Base-by-base conservation (phyloP, 2,888 invertebrate genomes). In the Bombylius major region DNA sequence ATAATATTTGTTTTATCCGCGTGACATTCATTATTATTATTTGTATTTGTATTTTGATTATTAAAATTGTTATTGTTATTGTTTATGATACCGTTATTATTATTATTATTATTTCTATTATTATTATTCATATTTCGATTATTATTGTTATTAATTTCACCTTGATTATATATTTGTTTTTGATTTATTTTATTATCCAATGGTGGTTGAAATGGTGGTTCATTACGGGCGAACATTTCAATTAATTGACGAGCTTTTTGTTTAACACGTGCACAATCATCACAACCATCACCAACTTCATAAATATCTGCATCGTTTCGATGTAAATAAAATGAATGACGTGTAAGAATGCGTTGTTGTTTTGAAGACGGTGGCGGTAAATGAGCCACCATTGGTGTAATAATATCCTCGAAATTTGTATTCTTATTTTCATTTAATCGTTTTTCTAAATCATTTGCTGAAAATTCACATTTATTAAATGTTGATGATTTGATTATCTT, bases 261-360 rank as follows among this genome's bases (percentile, higher is more conserved):
- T 47, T 60, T 60, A 13, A 57, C 58, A 9, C 55, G 57, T 31
- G 50, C 50, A 14, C 57, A 56, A 47, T 58, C 60, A 51, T 60
- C 50, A 47, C 55, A 60, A 42, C 54, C 50, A 33, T 58, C 58
- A 14, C 54, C 54, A 33, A 53, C 56, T 31, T 49, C 58, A 13
- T 60, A 56, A 33, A 42, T 50, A 36, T 60, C 53, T 1, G 39
- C 33, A n/a, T 57, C 56, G 48, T 58, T 60, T 4, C 59, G 58
- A 49, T 59, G 59, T 7, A 61, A 48, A 47, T 59, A 61, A 47
- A 61, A 59, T n/a, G 59, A 61, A 51, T 59, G 59, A 9, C 58
- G 56, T 6, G 52, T 45, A 23, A 61, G 54, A 8, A 46, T 14
- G 12, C 59, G 55, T 51, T 56, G 39, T 42, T 42, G 39, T 42